Evolutionary conservation across 2,113 vertebrate species (phyloP).

Genomic region (Tetraodon nigroviridis): DNA sequence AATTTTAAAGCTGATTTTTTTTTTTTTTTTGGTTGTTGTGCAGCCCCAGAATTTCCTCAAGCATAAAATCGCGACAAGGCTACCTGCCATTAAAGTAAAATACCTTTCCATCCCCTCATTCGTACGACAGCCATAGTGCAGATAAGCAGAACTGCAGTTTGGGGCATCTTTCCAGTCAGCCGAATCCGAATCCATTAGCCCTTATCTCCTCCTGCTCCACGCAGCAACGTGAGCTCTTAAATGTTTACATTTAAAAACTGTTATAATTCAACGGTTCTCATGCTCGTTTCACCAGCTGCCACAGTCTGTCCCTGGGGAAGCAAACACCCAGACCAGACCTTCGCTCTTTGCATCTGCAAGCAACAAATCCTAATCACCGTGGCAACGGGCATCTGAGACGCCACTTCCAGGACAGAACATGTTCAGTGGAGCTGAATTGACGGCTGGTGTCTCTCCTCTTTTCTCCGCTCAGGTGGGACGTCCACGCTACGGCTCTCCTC

Average conservation of each 20-base stretch:
- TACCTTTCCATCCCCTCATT: constrained; percentile 6
- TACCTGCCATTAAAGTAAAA: constrained; percentile 2
- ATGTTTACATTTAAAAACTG: background rate
- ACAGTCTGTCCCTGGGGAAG: too few species aligned
- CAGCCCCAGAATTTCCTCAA: background rate
- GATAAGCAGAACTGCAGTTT: background rate
- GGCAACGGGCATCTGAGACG: too few species aligned
- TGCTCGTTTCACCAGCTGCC: background rate
- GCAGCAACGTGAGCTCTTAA: background rate
- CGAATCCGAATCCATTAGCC: background rate
- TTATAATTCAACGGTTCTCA: background rate
- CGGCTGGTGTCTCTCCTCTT: background rate
- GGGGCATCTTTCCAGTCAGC: background rate
- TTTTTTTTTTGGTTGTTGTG: background rate
- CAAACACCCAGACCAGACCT: too few species aligned
- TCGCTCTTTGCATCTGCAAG: too few species aligned
- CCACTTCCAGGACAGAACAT: too few species aligned
- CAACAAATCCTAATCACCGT: too few species aligned
- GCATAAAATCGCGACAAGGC: constrained; percentile 9
- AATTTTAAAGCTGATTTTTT: constrained; percentile 24
- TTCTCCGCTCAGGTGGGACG: constrained; percentile 73
- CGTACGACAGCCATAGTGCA: constrained; percentile 19
- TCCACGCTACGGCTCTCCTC: constrained; percentile 88
- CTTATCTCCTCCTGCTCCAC: background rate
- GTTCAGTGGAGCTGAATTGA: background rate